Evolutionary conservation across 2,797 vertebrate species (phyloP).

Genomic region (Phylloscopus collybita): DNA sequence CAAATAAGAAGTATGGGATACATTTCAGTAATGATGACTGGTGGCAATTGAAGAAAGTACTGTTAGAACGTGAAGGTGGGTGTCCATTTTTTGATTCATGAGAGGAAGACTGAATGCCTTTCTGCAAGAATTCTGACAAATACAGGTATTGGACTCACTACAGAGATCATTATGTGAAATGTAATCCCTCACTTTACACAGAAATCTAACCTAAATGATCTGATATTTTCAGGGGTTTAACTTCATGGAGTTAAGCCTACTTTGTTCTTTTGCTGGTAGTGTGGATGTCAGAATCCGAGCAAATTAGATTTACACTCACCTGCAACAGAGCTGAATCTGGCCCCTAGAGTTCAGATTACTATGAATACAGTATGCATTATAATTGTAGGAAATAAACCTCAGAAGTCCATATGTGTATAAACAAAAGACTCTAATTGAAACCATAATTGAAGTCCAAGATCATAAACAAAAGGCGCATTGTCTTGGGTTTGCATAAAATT

Average conservation of each 20-base stretch:
- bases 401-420: slow-evolving; percentile 22
- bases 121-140: slow-evolving; percentile 9
- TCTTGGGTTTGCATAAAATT: slow-evolving; percentile 11
- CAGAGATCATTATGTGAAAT: slow-evolving; percentile 20
- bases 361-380: background rate
- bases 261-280: background rate
- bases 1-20: background rate
- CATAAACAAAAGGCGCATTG: slow-evolving; percentile 8
- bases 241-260: background rate
- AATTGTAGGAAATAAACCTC: slow-evolving; percentile 33
- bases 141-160: background rate
- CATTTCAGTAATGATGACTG: background rate
- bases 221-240: background rate
- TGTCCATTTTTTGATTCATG: slow-evolving; percentile 18
- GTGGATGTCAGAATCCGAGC: background rate
- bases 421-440: slow-evolving; percentile 42
- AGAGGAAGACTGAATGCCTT: background rate
- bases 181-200: background rate
- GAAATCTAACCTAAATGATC: background rate
- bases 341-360: background rate
- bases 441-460: background rate
- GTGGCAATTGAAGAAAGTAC: background rate
- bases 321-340: slow-evolving; percentile 14
- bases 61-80: background rate
- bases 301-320: slow-evolving; percentile 20